These are phyloP conservation scores for Pachycephus smyrnensis DNA, from an alignment of 2,888 invertebrate species.

Conservation along the genomic window DNA sequence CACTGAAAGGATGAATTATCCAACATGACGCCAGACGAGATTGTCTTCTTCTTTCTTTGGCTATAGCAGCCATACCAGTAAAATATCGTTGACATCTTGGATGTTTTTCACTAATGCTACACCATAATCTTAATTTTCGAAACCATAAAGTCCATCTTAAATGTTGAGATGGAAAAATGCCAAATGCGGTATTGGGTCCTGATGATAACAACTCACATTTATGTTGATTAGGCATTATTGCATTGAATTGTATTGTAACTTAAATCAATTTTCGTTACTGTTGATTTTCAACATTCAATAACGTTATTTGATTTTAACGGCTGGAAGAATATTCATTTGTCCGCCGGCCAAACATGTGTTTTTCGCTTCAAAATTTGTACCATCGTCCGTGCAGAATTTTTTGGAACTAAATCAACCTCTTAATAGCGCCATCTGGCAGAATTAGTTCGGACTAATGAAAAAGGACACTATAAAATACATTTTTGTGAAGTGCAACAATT, in stretches of 20 bases:
- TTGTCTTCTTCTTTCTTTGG: constrained; percentile 50
- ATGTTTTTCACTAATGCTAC: constrained; percentile 38
- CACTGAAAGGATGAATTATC: constrained; percentile 61
- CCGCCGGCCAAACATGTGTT: too few species aligned
- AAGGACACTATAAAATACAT: too few species aligned
- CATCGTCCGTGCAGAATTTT: not conserved
- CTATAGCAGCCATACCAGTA: constrained; percentile 45
- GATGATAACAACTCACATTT: not conserved
- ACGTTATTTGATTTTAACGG: not conserved
- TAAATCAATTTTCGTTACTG: not conserved
- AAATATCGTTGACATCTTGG: constrained; percentile 45
- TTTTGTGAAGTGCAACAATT: too few species aligned
- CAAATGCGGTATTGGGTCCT: not conserved
- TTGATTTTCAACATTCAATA: not conserved
- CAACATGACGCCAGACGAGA: constrained; percentile 40
- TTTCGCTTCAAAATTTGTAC: not conserved
- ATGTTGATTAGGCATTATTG: not conserved
- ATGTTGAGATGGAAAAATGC: not conserved
- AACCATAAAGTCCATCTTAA: constrained; percentile 14
- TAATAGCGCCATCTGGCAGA: too few species aligned
- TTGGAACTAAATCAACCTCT: not conserved
- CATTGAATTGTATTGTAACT: not conserved
- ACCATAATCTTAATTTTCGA: constrained; percentile 32
- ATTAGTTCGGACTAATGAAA: too few species aligned
- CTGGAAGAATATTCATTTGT: not conserved